These are phyloP conservation scores for Lipophrys pholis DNA, from an alignment of 2,113 vertebrate species.

Conservation along the genomic window DNA sequence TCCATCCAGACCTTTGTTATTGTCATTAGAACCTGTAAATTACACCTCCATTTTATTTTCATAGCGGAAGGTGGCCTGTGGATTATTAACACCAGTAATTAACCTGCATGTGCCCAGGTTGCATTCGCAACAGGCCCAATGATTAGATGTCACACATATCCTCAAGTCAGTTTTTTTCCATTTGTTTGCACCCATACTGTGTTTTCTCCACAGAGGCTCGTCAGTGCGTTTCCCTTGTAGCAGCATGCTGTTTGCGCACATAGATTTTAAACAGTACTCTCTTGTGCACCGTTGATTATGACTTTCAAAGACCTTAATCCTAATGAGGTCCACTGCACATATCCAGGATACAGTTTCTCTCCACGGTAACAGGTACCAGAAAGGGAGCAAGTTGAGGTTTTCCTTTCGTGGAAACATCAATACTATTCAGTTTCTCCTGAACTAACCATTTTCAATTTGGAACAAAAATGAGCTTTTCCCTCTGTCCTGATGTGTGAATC, in stretches of 20 bases:
- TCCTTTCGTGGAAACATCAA: slow-evolving; percentile 15
- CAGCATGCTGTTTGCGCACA: neutral
- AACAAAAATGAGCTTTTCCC: slow-evolving; percentile 39
- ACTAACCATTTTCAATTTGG: slow-evolving; percentile 33
- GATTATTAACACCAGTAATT: slow-evolving; percentile 62
- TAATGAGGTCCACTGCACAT: slow-evolving; percentile 1
- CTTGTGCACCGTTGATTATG: neutral
- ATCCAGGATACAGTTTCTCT: slow-evolving; percentile 22
- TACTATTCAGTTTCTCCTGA: slow-evolving; percentile 15
- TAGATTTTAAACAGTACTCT: neutral
- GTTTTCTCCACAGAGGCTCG: neutral
- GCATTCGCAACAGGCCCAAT: slow-evolving; percentile 3
- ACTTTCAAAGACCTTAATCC: slow-evolving; percentile 12
- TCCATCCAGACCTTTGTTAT: slow-evolving; percentile 2
- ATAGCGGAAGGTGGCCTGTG: slow-evolving; percentile 1
- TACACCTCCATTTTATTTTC: slow-evolving; percentile 44
- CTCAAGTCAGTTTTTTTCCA: neutral
- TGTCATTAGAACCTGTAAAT: slow-evolving; percentile 40
- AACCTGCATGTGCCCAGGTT: slow-evolving; percentile 35
- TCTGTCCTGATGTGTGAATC: slow-evolving; percentile 35
- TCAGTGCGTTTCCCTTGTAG: neutral
- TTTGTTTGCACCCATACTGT: slow-evolving; percentile 18
- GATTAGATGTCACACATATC: slow-evolving; percentile 21
- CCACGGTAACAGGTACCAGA: neutral
- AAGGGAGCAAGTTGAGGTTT: slow-evolving; percentile 15